These are phyloP conservation scores for Mythimna pallens DNA, from an alignment of 2,888 invertebrate genomes.

Conservation along the genomic window DNA sequence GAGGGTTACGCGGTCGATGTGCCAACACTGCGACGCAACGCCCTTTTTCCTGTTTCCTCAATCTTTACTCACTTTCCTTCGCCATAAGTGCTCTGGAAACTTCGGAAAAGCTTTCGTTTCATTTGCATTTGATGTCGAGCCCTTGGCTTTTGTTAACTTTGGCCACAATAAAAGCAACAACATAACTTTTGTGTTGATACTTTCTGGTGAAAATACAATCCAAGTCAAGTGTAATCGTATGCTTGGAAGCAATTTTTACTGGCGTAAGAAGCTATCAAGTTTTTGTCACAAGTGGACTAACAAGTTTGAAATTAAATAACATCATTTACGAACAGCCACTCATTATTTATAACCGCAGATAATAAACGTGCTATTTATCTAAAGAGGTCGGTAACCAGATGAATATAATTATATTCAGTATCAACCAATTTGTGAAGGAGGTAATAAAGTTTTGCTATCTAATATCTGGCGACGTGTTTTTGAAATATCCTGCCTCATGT, in stretches of 20 bases:
- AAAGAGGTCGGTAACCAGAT: conserved; percentile 48
- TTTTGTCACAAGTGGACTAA: conserved; percentile 1
- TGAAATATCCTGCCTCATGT: conserved; percentile 50
- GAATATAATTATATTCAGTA: conserved; percentile 50
- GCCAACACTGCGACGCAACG: conserved; percentile 44
- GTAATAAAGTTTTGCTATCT: conserved; percentile 56
- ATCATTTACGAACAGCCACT: conserved; percentile 11
- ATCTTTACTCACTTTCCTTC: conserved; percentile 59
- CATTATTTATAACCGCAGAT: conserved; percentile 23
- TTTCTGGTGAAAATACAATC: conserved; percentile 29
- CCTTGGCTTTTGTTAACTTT: conserved; percentile 46
- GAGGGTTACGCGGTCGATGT: conserved; percentile 58
- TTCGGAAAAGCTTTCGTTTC: conserved; percentile 59
- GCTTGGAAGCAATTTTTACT: not conserved
- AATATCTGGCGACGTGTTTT: conserved; percentile 55
- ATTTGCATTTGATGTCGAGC: conserved; percentile 49
- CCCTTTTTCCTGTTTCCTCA: conserved; percentile 59
- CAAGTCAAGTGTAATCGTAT: conserved; percentile 9
- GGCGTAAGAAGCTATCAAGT: not conserved
- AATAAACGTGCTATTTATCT: conserved; percentile 47
- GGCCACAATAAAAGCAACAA: conserved; percentile 39
- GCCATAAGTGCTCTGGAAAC: conserved; percentile 56
- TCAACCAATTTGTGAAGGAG: conserved; percentile 56
- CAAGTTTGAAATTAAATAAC: conserved; percentile 7
- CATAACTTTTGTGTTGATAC: conserved; percentile 20